Evolutionary conservation across 2,797 vertebrate species (phyloP).

Genomic region (Sciurus carolinensis): DNA sequence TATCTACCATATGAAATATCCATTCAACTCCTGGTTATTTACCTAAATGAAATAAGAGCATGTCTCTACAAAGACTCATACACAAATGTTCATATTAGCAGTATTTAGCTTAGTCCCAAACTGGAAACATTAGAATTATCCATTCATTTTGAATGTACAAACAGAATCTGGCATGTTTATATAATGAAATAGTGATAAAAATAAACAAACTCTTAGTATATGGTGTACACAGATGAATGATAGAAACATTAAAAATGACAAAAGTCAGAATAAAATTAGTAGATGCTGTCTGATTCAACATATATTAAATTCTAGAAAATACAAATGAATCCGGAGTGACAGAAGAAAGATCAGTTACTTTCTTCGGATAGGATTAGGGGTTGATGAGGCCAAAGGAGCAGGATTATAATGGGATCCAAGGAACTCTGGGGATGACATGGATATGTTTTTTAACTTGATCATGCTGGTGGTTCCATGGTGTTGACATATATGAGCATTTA

Average conservation of each 20-base stretch:
- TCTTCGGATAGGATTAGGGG: background rate
- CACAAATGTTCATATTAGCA: background rate
- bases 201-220: background rate
- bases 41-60: background rate
- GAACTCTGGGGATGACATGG: background rate
- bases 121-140: background rate
- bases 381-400: background rate
- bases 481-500: background rate
- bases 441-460: background rate
- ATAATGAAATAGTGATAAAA: background rate
- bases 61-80: background rate
- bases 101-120: background rate
- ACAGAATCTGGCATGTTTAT: background rate
- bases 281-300: background rate
- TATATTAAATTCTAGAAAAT: background rate
- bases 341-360: background rate
- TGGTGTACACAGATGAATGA: background rate
- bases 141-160: background rate
- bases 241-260: background rate
- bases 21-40: background rate
- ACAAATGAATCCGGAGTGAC: background rate
- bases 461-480: background rate
- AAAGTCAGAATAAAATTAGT: slow-evolving; percentile 7
- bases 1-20: background rate
- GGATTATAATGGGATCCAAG: background rate